Conservation (phyloP, 1,140 invertebrate species). For the Drosophila micromelanica region DNA sequence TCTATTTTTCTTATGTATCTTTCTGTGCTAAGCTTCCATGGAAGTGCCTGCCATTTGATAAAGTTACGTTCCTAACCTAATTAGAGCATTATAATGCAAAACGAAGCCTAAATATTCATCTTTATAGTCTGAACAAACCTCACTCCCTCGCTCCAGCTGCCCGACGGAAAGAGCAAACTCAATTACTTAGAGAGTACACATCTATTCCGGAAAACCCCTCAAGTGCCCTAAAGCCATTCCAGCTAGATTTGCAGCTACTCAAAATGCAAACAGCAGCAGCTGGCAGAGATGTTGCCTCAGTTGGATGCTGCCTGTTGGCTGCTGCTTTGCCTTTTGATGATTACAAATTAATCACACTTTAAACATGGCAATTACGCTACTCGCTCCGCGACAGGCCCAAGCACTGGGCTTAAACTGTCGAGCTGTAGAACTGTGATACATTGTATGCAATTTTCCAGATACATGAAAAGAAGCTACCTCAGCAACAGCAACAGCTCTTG, state of each 20-base stretch:
- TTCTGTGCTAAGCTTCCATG: neutral
- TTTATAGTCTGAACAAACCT: constrained; percentile 6
- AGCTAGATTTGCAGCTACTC: constrained; percentile 43
- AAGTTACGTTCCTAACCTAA: constrained; percentile 2
- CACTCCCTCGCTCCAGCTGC: constrained; percentile 16
- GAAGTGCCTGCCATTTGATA: neutral
- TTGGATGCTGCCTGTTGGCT: constrained; percentile 26
- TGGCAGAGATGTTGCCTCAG: constrained; percentile 18
- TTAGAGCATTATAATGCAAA: constrained; percentile 21
- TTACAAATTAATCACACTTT: constrained; percentile 83
- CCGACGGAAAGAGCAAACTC: constrained; percentile 55
- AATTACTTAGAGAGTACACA: constrained; percentile 63
- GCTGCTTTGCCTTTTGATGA: constrained; percentile 77
- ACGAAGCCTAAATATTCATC: constrained; percentile 9
- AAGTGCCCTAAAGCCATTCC: constrained; percentile 59
- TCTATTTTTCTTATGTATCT: neutral
- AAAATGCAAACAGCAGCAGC: constrained; percentile 30
- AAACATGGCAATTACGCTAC: constrained; percentile 79
- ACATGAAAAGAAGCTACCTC: constrained; percentile 13
- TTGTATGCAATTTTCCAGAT: constrained; percentile 34
- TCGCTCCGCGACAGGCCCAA: constrained; percentile 43
- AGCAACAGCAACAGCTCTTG: constrained; percentile 25
- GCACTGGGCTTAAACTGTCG: constrained; percentile 14
- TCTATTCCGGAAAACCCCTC: constrained; percentile 38
- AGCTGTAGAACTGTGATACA: constrained; percentile 49